Evolutionary conservation across 2,888 invertebrate species (phyloP), one percentile per base, ranked within the genome.

Genomic region (Parascotia fuliginaria): DNA sequence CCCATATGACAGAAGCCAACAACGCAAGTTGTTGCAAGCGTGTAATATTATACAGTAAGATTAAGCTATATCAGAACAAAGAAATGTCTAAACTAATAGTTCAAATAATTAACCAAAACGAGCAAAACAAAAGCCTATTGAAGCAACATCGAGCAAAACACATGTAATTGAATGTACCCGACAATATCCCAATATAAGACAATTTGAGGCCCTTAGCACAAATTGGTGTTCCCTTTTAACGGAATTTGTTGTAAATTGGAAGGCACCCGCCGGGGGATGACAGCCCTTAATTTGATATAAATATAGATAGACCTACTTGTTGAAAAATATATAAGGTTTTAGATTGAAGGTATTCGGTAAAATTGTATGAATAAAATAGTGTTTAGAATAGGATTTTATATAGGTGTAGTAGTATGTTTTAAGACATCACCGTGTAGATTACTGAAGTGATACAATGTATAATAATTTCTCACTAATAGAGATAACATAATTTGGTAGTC

Each of bases 211-310:
- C 75, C 73, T 77, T 69, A 57, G 64, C 70, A 67, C 73, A 81
- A 83, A 84, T 83, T 82, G 82, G 70, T 65, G 68, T 68, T 70
- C 77, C 80, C 79, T 79, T 77, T 80, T 75, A 73, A 68, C 67
- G 72, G 67, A 74, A 79, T 78, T 75, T 75, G 77, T 78, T 71
- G 75, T 66, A 82, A 82, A 84, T 85, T 83, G 81, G 70, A 70
- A 68, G 69, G 77, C 64, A 72, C 73, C 69, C 29, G 70, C 57
- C 44, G 41, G 44, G 66, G 71, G 60, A 51, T 56, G 54, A 39
- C 53, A 59, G 57, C 65, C 75, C 76, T 74, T 77, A 70, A 77
- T 77, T 77, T 68, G 64, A 77, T 75, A 66, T 59, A 68, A 70
- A 70, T 67, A 62, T 61, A 57, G 12, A 28, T 60, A 43, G n/a